Base-by-base conservation (phyloP, 2,888 invertebrate genomes). In the Eudasyphora cyanicolor region DNA sequence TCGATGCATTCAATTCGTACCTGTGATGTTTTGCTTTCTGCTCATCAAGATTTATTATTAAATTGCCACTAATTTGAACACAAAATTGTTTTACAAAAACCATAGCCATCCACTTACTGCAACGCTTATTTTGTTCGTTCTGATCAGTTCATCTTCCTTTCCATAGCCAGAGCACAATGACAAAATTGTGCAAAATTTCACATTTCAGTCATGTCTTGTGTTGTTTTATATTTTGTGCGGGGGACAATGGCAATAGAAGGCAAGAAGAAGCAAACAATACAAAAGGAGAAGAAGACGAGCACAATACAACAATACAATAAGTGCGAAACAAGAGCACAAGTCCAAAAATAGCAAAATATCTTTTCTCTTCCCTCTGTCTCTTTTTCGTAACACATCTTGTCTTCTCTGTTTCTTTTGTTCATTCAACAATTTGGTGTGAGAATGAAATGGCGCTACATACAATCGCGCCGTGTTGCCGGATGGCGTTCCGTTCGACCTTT, bases 311-410 rank as follows among this genome's bases (percentile, higher is more conserved):
- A 76, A 45, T 69, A 81, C 69, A 82, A 75, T 75, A n/a, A 29
- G 35, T 35, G 54, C 29, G 42, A 51, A 69, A 79, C 38, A 80
- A 70, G 77, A 67, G 76, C 17, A 57, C 42, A 57, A 82, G 54
- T 78, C 82, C 84, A 84, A 86, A 85, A 85, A 85, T 84, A 85
- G 85, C 80, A 67, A 81, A 79, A 83, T 76, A 76, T 77, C 38
- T 64, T 38, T 64, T 21, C 64, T 64, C 38, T 21, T 38, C 29
- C 62, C 32, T 4, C 35, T 38, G 38, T 64, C 21, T 38, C 64
- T 12, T 64, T 17, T 32, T 8, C 4, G 4, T 32, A 32, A n/a
- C n/a, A n/a, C n/a, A 42, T 49, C 45, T 73, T 24, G 51, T 69
- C 69, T 67, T 69, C 54, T 60, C 60, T 42, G n/a, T 45, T 5